Base-by-base conservation (phyloP, 2,888 invertebrate genomes). In the Euproctis similis region DNA sequence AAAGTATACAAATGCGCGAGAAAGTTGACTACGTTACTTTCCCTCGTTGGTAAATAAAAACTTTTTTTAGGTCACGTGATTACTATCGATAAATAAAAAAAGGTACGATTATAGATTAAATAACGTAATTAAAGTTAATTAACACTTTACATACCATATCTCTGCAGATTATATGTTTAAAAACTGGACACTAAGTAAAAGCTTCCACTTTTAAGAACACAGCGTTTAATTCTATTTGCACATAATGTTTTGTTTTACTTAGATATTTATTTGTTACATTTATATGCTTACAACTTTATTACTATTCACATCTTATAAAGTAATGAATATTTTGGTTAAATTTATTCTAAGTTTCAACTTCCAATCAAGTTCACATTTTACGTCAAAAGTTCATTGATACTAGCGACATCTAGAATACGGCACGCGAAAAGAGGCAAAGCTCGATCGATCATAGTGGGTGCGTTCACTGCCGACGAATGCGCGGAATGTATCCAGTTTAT, bases 381-480 rank as follows among this genome's bases (percentile, higher is more conserved):
- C 76, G 82, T 84, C 82, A 84, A 82, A 82, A 84, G 82, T 84
- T 82, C 82, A 80, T 65, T 63, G 56, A 56, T 40, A 35, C 56
- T 56, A 39, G 37, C 58, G 76, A 66, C 80, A 80, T 75, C 82
- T 82, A 71, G 66, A 51, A 42, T 43, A 18, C 40, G 72, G 72
- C 51, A 80, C 67, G 77, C 54, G 53, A 49, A 66, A 43, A 44
- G 30, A 32, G 8, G 46, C 56, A 71, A 82, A 80, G 80, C 78
- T 81, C 73, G 53, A 67, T 73, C 66, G 61, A 72, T 69, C 44
- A 54, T 46, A 62, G 49, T 57, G 59, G 57, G 59, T 64, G 70
- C 65, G 67, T 63, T 62, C 60, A 55, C 41, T 50, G 48, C 37
- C 36, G 33, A 42, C 42, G 49, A 54, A 56, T 60, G 47, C 33